These are phyloP conservation scores for Hylia prasina DNA, from an alignment of 2,113 vertebrate genomes.

Conservation along the genomic window DNA sequence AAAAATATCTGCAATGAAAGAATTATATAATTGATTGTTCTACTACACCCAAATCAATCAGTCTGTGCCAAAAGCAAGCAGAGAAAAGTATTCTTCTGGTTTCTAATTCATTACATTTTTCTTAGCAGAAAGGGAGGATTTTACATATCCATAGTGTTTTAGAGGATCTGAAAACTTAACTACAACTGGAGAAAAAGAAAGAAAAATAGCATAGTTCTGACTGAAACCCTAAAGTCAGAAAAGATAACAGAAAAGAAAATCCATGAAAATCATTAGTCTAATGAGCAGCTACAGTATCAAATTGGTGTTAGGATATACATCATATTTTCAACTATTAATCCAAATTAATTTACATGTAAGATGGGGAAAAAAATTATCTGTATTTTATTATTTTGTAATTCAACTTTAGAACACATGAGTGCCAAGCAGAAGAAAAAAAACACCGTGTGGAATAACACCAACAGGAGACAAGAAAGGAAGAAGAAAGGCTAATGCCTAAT, in stretches of 20 bases:
- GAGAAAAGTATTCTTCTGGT: not conserved
- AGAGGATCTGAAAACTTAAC: not conserved
- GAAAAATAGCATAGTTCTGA: not conserved
- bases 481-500: not conserved
- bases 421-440: not conserved
- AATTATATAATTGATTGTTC: not conserved
- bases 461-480: not conserved
- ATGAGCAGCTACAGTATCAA: not conserved
- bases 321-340: not conserved
- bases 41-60: not conserved
- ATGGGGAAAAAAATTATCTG: not conserved
- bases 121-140: not conserved
- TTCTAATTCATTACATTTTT: not conserved
- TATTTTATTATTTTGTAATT: not conserved
- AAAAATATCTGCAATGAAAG: not conserved
- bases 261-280: not conserved
- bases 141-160: not conserved
- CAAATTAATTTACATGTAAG: not conserved
- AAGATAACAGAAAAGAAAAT: not conserved
- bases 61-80: not conserved
- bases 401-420: not conserved
- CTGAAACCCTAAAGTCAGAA: not conserved
- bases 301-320: not conserved
- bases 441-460: not conserved
- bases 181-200: not conserved